These are phyloP conservation scores for Adela reaumurella DNA, from an alignment of 2,888 invertebrate genomes.

Conservation along the genomic window DNA sequence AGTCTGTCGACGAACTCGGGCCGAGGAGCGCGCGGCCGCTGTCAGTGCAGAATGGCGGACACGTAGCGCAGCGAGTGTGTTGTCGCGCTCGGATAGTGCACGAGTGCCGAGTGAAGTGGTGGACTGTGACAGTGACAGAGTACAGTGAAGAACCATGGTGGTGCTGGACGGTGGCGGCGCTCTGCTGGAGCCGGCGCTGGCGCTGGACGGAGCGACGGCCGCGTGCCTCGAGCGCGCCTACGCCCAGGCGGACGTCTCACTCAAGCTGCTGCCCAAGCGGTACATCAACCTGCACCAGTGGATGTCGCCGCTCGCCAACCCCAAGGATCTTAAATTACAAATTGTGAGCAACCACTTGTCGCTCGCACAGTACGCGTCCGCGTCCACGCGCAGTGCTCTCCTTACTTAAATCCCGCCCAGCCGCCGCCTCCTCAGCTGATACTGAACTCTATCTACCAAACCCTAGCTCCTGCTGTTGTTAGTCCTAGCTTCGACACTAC, in stretches of 20 bases:
- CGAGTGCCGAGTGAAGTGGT: slow-evolving; percentile 23
- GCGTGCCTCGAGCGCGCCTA: slow-evolving; percentile 74
- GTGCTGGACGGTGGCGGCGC: slow-evolving; percentile 51
- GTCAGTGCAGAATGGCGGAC: slow-evolving; percentile 9
- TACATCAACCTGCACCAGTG: slow-evolving; percentile 89
- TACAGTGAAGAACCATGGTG: slow-evolving; percentile 32
- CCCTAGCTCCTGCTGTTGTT: too few relatives aligned
- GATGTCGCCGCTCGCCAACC: slow-evolving; percentile 73
- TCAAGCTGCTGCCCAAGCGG: slow-evolving; percentile 87
- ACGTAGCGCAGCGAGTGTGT: slow-evolving; percentile 22
- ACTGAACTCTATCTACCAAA: too few relatives aligned
- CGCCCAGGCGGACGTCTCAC: slow-evolving; percentile 76
- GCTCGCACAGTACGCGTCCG: too few relatives aligned
- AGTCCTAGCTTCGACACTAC: too few relatives aligned
- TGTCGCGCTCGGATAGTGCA: slow-evolving; percentile 33
- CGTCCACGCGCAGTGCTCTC: too few relatives aligned
- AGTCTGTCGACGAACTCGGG: slow-evolving; percentile 46
- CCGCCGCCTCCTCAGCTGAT: too few relatives aligned
- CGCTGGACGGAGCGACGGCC: slow-evolving; percentile 65
- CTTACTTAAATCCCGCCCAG: too few relatives aligned
- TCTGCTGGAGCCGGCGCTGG: slow-evolving; percentile 60
- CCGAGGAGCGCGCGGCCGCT: slow-evolving; percentile 28
- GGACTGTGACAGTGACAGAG: slow-evolving; percentile 19
- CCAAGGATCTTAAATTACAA: slow-evolving; percentile 77
- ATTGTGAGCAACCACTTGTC: slow-evolving; percentile 50